Conservation (phyloP, 2,888 invertebrate species). For the Nephrocerus scutellatus region DNA sequence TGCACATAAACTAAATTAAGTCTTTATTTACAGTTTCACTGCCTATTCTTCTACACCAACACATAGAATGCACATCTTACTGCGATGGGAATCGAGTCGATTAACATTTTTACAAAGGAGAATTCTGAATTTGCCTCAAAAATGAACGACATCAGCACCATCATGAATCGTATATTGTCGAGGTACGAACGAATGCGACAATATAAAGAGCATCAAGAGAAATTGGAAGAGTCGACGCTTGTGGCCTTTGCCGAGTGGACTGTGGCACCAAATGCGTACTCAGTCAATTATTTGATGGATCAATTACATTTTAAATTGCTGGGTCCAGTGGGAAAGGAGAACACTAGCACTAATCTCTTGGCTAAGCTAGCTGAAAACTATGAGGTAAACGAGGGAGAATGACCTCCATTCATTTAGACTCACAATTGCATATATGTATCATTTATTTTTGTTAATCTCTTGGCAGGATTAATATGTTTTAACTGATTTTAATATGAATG, state of each 20-base stretch:
- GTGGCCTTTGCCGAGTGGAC: conserved; percentile 64
- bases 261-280: conserved; percentile 60
- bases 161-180: conserved; percentile 54
- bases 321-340: conserved; percentile 46
- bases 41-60: conserved; percentile 1
- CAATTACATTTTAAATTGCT: conserved; percentile 56
- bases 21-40: conserved; percentile 4
- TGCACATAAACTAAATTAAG: background rate
- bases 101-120: conserved; percentile 33
- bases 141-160: conserved; percentile 57
- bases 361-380: conserved; percentile 30
- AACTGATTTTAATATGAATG: too few relatives aligned
- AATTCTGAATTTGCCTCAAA: conserved; percentile 54
- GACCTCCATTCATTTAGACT: too few relatives aligned
- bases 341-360: conserved; percentile 28
- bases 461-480: too few relatives aligned
- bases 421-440: too few relatives aligned
- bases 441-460: too few relatives aligned
- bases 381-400: conserved; percentile 36
- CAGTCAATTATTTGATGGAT: conserved; percentile 60
- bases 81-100: conserved; percentile 40
- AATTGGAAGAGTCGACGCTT: conserved; percentile 59
- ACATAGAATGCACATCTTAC: conserved; percentile 38
- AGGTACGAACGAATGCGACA: conserved; percentile 56
- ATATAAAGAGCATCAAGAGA: conserved; percentile 51